Percentiles rank a stretch among this genome's conserved stretches.
Conservation (phyloP, 2,888 invertebrate genomes). For the Apantesis nais region DNA sequence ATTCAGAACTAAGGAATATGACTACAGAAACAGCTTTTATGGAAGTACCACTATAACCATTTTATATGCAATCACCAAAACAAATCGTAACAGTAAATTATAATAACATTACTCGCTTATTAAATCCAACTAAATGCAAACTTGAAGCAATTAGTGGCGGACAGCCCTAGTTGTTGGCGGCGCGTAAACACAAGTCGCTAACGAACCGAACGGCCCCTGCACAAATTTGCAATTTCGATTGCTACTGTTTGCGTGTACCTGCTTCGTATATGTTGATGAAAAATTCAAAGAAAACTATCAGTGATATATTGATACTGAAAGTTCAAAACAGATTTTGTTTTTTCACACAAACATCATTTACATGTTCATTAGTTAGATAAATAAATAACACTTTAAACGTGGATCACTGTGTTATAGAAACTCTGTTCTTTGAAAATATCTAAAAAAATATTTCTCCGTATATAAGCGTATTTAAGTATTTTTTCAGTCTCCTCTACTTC, state of each 20-base stretch:
- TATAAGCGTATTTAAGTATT: too few relatives aligned
- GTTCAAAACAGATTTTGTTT: neutral
- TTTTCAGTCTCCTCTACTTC: too few relatives aligned
- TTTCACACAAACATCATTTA: neutral
- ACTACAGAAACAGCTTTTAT: neutral
- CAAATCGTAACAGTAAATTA: conserved; percentile 11
- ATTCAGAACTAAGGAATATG: neutral
- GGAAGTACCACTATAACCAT: neutral
- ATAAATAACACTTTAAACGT: neutral
- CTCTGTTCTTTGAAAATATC: too few relatives aligned
- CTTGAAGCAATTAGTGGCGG: conserved; percentile 74
- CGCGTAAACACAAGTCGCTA: conserved; percentile 84
- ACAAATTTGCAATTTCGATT: conserved; percentile 86
- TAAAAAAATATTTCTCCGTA: too few relatives aligned
- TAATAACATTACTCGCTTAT: conserved; percentile 37
- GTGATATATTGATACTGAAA: neutral
- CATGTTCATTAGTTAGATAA: neutral
- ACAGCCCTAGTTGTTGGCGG: conserved; percentile 77
- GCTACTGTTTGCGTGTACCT: conserved; percentile 73
- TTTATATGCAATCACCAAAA: conserved; percentile 1
- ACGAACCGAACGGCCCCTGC: conserved; percentile 83
- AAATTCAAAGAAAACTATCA: conserved; percentile 29
- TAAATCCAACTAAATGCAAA: conserved; percentile 71
- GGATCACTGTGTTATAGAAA: too few relatives aligned
- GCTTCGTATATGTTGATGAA: conserved; percentile 35